Evolutionary conservation across 2,797 vertebrate species (phyloP).

Genomic region (Thripadectes ignobilis): DNA sequence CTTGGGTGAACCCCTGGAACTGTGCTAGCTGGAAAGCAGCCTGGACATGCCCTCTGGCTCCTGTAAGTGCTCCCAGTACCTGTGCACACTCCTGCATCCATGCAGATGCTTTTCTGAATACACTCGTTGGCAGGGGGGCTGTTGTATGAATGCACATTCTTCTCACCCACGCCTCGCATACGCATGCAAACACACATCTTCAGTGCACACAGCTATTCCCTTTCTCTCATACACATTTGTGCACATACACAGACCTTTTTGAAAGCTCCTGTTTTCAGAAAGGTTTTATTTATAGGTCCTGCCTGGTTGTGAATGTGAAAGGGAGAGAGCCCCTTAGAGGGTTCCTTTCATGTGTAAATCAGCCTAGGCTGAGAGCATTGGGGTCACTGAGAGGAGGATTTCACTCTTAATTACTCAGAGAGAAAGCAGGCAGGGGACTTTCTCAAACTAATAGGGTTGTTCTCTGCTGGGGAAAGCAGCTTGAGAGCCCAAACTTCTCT

Average conservation of each 20-base stretch:
- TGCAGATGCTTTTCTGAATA: background rate
- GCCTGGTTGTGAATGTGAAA: conserved; percentile 78
- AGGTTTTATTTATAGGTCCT: conserved; percentile 80
- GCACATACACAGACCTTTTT: conserved; percentile 67
- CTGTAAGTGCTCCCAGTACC: background rate
- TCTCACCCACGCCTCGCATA: background rate
- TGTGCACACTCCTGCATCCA: background rate
- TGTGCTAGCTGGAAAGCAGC: background rate
- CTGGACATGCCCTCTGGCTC: background rate
- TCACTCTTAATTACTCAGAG: conserved; percentile 79
- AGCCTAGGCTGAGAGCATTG: conserved; percentile 67
- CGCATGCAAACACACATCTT: conserved; percentile 50
- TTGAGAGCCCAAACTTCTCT: conserved; percentile 23
- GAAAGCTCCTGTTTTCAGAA: conserved; percentile 75
- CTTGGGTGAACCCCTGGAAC: background rate
- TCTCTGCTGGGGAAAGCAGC: conserved; percentile 48
- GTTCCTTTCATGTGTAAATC: conserved; percentile 85
- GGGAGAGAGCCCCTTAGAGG: conserved; percentile 70
- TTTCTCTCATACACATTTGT: conserved; percentile 29
- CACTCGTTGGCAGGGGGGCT: background rate
- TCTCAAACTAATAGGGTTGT: conserved; percentile 60
- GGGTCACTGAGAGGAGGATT: conserved; percentile 78
- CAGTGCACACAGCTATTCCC: conserved; percentile 26
- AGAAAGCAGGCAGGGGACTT: conserved; percentile 73
- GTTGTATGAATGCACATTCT: background rate